Conservation (phyloP, 2,888 invertebrate genomes). For the Nemapogon koenigi region DNA sequence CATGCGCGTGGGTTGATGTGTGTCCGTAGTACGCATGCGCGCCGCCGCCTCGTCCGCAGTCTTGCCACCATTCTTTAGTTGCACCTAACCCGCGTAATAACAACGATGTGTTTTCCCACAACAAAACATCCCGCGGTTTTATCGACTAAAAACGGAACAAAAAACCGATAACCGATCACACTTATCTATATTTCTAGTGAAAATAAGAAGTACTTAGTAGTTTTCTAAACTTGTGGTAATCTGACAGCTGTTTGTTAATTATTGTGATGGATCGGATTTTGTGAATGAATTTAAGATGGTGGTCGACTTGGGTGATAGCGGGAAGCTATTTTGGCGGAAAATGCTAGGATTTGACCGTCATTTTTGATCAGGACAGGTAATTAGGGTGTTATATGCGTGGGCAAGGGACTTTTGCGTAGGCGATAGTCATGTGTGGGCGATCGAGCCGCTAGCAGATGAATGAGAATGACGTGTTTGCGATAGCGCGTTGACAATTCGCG, state of each 20-base stretch:
- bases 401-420: constrained; percentile 25
- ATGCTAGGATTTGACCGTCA: not conserved
- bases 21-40: constrained; percentile 57
- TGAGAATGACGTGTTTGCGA: constrained; percentile 56
- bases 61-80: constrained; percentile 61
- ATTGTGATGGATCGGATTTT: constrained; percentile 47
- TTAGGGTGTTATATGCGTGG: constrained; percentile 17
- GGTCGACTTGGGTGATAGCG: constrained; percentile 40
- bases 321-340: constrained; percentile 20
- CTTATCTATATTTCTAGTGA: too few relatives aligned
- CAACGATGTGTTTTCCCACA: constrained; percentile 25
- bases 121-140: constrained; percentile 28
- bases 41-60: constrained; percentile 48
- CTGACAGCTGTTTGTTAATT: too few relatives aligned
- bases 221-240: too few relatives aligned
- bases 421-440: constrained; percentile 24
- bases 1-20: constrained; percentile 62
- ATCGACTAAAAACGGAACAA: constrained; percentile 38
- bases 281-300: constrained; percentile 65
- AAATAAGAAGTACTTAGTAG: too few relatives aligned
- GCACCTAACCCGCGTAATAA: constrained; percentile 35
- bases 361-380: constrained; percentile 16
- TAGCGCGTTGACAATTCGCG: constrained; percentile 24
- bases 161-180: too few relatives aligned
- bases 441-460: constrained; percentile 49